A percentile compares a stretch with the other conserved stretches of the same genome.
These are phyloP conservation scores for Argya squamiceps DNA, from an alignment of 2,797 vertebrate species.

Conservation along the genomic window DNA sequence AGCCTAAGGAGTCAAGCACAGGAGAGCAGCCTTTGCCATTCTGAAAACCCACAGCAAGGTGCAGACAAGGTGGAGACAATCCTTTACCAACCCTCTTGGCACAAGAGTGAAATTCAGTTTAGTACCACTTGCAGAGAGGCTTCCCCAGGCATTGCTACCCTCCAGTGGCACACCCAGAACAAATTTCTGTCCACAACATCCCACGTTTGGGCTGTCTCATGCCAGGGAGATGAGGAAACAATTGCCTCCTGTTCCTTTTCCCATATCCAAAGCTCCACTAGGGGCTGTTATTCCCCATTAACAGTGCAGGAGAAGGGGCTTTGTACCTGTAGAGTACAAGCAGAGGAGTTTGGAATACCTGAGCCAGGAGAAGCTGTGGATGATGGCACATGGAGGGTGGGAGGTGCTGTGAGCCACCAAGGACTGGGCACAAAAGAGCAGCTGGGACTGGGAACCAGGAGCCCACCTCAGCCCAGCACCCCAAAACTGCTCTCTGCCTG, in stretches of 20 bases:
- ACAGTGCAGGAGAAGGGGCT: not conserved
- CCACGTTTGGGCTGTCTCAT: not conserved
- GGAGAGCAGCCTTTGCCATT: not conserved
- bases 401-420: not conserved
- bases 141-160: not conserved
- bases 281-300: not conserved
- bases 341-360: not conserved
- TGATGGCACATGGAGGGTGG: not conserved
- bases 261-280: not conserved
- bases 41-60: not conserved
- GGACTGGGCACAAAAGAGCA: not conserved
- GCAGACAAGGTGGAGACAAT: not conserved
- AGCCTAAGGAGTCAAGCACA: not conserved
- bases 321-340: not conserved
- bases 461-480: rapidly evolving
- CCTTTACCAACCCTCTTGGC: not conserved
- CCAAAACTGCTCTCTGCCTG: not conserved
- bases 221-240: not conserved
- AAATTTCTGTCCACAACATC: not conserved
- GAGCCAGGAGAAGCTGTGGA: not conserved
- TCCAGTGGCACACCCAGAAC: not conserved
- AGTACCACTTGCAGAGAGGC: not conserved
- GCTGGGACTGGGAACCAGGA: not conserved
- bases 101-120: not conserved
- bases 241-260: not conserved